Evolutionary conservation across 2,888 invertebrate genomes (phyloP), one percentile per base, ranked within the genome.

Genomic region (Diarsia mendica): DNA sequence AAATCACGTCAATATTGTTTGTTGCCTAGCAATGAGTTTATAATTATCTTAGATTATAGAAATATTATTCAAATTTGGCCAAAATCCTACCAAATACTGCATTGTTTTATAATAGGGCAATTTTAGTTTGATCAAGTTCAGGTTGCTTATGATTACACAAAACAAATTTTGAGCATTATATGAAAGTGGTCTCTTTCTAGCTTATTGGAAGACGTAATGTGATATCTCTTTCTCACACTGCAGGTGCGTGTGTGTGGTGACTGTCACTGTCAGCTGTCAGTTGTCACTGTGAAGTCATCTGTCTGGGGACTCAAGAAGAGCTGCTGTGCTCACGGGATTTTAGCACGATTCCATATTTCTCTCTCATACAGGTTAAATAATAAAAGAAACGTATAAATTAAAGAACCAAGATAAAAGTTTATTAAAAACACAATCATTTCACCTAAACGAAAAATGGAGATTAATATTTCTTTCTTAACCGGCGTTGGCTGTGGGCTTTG

Each of bases 401-500:
- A 5, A 55, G 20, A 75, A 44, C 5, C 8, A 9, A 13, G 28
- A 20, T 44, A 63, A 61, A 65, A 44, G 10, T 63, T 53, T 6
- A 69, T 20, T 9, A 63, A 55, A 67, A 65, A 48, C 23, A 39
- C 61, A 82, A 94, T 71, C 91, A 95, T 94, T 94, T 85, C 93
- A 53, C 71, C 86, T 15, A 89, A 93, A 91, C 90, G 90, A 76
- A 95, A 93, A 89, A 96, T 96, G 96, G 93, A 95, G 23, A 39
- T 95, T 0, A 93, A 94, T 79, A 39, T 93, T 60, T 90, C 94
- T 64, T 96, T 96, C 81, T 72, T 95, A 23, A 90, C 96, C 55
- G 96, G 96, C 11, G 80, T 96, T 75, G 95, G 96, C 71, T 96
- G 96, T 82, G 96, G 96, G 44, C 84, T 96, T 72, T 96, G 95